phyloP scores from a whole-genome alignment of 2,113 vertebrate genomes.

The Istiophorus platypterus region DNA sequence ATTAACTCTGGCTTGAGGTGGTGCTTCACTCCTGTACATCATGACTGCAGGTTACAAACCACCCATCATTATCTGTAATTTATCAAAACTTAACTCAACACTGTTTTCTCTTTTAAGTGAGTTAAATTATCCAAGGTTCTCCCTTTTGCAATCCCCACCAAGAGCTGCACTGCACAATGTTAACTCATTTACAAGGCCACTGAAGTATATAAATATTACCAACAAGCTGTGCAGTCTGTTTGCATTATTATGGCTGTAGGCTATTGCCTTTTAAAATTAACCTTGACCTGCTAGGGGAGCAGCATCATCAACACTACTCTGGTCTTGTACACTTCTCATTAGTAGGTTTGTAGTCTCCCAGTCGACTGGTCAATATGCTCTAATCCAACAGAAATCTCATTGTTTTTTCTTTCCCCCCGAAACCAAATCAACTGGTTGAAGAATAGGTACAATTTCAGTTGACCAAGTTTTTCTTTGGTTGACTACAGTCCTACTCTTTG shows the following conservation, averaged over 20 bases:
- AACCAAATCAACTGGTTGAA: too few species aligned
- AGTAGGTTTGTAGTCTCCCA: background rate
- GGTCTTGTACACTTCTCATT: conserved; percentile 33
- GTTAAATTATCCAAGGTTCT: background rate
- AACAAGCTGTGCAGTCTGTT: conserved; percentile 69
- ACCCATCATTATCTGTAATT: conserved; percentile 39
- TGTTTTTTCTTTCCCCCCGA: too few species aligned
- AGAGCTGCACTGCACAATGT: conserved; percentile 32
- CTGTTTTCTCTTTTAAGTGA: background rate
- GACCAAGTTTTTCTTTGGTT: too few species aligned
- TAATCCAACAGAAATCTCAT: too few species aligned
- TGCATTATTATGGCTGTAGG: conserved; percentile 53
- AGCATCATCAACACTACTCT: conserved; percentile 21
- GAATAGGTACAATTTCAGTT: too few species aligned
- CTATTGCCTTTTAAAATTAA: conserved; percentile 36
- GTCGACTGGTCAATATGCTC: too few species aligned
- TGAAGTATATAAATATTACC: conserved; percentile 68
- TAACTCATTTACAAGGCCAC: conserved; percentile 55
- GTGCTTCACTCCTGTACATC: conserved; percentile 34
- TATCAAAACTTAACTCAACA: conserved; percentile 33
- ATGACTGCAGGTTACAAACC: conserved; percentile 42
- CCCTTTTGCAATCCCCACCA: background rate
- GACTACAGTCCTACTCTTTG: too few species aligned
- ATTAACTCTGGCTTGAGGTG: conserved; percentile 44
- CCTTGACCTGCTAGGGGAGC: background rate